Conservation (phyloP, 2,113 vertebrate genomes). For the Chaetodon auriga region DNA sequence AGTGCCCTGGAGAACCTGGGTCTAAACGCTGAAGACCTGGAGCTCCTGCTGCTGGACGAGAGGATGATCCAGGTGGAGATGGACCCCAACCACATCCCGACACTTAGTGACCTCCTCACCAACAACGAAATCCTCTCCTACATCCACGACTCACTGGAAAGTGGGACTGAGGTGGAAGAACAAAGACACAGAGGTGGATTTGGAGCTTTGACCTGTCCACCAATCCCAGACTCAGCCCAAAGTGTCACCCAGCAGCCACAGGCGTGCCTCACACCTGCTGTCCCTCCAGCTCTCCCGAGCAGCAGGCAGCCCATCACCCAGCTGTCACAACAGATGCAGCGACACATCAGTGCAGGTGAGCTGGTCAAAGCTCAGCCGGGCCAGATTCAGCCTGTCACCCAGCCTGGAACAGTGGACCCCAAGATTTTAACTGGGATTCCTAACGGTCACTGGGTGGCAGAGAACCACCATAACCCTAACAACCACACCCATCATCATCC, state of each 20-base stretch:
- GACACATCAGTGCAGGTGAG: slow-evolving; percentile 48
- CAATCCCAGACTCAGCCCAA: slow-evolving; percentile 12
- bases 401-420: neutral
- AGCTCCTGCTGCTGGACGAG: slow-evolving; percentile 87
- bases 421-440: neutral
- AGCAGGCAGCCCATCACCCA: slow-evolving; percentile 41
- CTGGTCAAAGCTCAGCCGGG: slow-evolving; percentile 14
- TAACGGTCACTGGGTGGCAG: slow-evolving; percentile 49
- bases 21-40: slow-evolving; percentile 84
- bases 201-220: neutral
- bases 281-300: slow-evolving; percentile 22
- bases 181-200: neutral
- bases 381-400: slow-evolving; percentile 1
- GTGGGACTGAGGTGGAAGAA: neutral
- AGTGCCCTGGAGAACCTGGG: slow-evolving; percentile 83
- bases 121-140: slow-evolving; percentile 83
- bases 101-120: slow-evolving; percentile 74
- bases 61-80: slow-evolving; percentile 85
- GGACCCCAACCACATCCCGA: slow-evolving; percentile 56
- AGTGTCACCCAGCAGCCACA: slow-evolving; percentile 7
- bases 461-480: slow-evolving; percentile 20
- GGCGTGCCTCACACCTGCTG: neutral
- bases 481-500: slow-evolving; percentile 14
- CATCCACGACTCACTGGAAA: slow-evolving; percentile 71
- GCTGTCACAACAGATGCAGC: slow-evolving; percentile 76